These are phyloP conservation scores for Odontomyia ornata DNA, from an alignment of 2,888 invertebrate genomes.

Conservation along the genomic window DNA sequence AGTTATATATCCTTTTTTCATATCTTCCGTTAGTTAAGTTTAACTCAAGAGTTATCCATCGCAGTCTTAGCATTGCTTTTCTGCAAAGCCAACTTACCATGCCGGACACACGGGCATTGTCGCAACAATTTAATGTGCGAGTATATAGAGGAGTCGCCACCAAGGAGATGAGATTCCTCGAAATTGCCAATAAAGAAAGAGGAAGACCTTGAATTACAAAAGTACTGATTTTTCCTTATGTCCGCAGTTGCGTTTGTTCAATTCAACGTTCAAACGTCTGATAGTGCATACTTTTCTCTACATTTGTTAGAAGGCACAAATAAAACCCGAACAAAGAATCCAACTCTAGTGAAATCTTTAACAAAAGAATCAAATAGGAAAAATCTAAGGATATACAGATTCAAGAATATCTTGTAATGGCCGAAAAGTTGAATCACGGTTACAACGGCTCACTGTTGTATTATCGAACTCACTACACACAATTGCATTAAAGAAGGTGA, in stretches of 20 bases:
- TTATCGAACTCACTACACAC: neutral
- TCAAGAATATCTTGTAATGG: neutral
- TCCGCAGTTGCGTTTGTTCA: neutral
- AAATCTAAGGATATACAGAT: neutral
- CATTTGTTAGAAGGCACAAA: neutral
- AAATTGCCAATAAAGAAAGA: constrained; percentile 3
- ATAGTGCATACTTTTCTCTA: neutral
- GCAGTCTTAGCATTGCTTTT: neutral
- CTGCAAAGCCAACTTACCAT: neutral
- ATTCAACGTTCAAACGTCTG: neutral
- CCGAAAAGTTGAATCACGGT: neutral
- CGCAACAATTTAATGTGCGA: neutral
- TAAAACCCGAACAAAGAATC: neutral
- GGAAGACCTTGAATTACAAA: constrained; percentile 4
- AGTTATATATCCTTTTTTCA: constrained; percentile 4
- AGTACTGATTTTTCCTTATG: neutral
- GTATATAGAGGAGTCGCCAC: too few relatives aligned
- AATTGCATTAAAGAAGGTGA: constrained; percentile 22
- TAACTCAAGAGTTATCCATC: neutral
- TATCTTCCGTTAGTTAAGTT: neutral
- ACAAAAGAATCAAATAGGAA: neutral
- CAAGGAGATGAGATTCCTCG: constrained; percentile 7
- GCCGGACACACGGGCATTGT: constrained; percentile 4
- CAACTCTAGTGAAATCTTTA: neutral
- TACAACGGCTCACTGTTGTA: neutral